phyloP scores from a whole-genome alignment of 2,113 vertebrate species.

The Dicentrarchus labrax region DNA sequence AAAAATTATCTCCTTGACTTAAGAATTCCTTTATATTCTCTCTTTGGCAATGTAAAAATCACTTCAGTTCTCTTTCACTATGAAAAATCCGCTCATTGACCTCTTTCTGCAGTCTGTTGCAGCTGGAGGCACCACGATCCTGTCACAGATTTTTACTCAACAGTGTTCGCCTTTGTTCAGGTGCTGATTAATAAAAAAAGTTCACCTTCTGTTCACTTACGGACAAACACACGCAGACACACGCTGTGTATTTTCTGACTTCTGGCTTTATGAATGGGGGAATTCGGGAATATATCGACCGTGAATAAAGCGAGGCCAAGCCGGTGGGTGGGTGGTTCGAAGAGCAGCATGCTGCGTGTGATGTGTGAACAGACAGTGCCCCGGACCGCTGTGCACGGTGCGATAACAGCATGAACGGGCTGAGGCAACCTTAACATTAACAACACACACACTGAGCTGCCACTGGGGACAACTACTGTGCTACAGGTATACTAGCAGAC shows the following conservation, averaged over 20 bases:
- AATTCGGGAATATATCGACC: background rate
- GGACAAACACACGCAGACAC: slow-evolving; percentile 7
- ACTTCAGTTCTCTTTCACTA: background rate
- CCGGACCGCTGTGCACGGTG: slow-evolving; percentile 34
- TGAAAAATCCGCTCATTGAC: background rate
- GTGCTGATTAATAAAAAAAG: slow-evolving; percentile 23
- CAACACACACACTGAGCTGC: slow-evolving; percentile 19
- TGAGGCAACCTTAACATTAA: background rate
- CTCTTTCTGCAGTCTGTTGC: background rate
- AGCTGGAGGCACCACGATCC: background rate
- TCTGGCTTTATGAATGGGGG: slow-evolving; percentile 60
- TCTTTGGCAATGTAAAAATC: background rate
- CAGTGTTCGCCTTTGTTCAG: slow-evolving; percentile 42
- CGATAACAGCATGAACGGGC: slow-evolving; percentile 40
- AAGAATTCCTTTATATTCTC: background rate
- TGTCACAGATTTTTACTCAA: slow-evolving; percentile 16
- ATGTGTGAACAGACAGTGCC: slow-evolving; percentile 37
- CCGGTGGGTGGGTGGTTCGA: slow-evolving; percentile 22
- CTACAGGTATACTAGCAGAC: slow-evolving; percentile 26
- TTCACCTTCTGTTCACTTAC: slow-evolving; percentile 8
- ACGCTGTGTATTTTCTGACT: background rate
- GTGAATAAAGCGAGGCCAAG: background rate
- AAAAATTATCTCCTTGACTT: background rate
- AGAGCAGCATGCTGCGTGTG: slow-evolving; percentile 14
- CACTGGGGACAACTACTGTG: slow-evolving; percentile 14